Conservation (phyloP, 2,888 invertebrate species). For the Nowickia ferox region DNA sequence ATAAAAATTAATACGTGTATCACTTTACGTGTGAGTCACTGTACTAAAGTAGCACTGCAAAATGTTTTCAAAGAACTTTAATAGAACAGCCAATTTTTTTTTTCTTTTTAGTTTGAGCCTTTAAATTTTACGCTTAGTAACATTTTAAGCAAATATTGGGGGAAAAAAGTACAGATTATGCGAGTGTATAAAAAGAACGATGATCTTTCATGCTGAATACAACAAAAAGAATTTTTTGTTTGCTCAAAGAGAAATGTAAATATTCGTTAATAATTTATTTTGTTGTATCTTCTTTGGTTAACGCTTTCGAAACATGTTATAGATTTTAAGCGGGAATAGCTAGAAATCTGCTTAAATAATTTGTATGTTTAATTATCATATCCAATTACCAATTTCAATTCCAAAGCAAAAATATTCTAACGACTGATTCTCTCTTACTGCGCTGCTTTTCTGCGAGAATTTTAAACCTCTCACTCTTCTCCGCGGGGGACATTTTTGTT, state of each 20-base stretch:
- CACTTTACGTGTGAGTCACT: too few species aligned
- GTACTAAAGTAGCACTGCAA: too few species aligned
- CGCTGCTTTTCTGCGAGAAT: too few species aligned
- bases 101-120: not conserved
- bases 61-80: too few species aligned
- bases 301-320: not conserved
- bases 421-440: too few species aligned
- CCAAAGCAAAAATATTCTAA: too few species aligned
- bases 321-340: not conserved
- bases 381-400: too few species aligned
- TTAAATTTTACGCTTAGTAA: not conserved
- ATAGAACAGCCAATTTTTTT: too few species aligned
- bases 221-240: not conserved
- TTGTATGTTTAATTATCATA: not conserved
- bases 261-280: conserved; percentile 5
- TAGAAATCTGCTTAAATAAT: not conserved
- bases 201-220: not conserved
- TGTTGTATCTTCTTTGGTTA: not conserved
- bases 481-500: too few species aligned
- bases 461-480: too few species aligned
- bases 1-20: too few species aligned
- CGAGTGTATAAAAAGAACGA: not conserved
- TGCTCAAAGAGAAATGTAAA: conserved; percentile 3
- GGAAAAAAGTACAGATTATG: not conserved
- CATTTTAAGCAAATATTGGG: not conserved